These are phyloP conservation scores for Xenopus petersii DNA, from an alignment of 2,797 vertebrate genomes.

Conservation along the genomic window DNA sequence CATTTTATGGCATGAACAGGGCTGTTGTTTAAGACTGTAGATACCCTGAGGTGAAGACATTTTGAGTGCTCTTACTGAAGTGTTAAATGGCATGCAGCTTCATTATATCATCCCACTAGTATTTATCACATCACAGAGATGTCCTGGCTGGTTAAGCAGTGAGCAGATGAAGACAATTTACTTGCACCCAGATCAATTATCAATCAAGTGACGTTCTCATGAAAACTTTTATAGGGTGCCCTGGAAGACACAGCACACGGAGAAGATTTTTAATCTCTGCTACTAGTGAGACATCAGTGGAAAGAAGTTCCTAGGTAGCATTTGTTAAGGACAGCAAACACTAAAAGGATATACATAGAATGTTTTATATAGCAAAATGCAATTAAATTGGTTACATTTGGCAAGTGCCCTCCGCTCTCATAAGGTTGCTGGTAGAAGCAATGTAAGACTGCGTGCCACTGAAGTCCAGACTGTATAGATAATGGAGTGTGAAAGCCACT, in stretches of 20 bases:
- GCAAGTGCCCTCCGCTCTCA: too few relatives aligned
- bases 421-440: too few relatives aligned
- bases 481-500: too few relatives aligned
- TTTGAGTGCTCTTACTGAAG: conserved; percentile 65
- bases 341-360: too few relatives aligned
- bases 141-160: conserved; percentile 68
- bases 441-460: too few relatives aligned
- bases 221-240: conserved; percentile 70
- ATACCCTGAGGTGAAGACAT: conserved; percentile 77
- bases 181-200: conserved; percentile 73
- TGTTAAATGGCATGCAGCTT: conserved; percentile 92
- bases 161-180: conserved; percentile 70
- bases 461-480: too few relatives aligned
- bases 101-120: conserved; percentile 88
- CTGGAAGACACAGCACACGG: conserved; percentile 53
- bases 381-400: too few relatives aligned
- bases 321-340: too few relatives aligned
- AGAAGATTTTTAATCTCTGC: too few relatives aligned
- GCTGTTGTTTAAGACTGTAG: conserved; percentile 76
- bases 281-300: too few relatives aligned
- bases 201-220: conserved; percentile 48
- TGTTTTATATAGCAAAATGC: too few relatives aligned
- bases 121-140: conserved; percentile 70
- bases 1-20: conserved; percentile 93
- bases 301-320: too few relatives aligned